These are phyloP conservation scores for Reticulitermes speratus DNA, from an alignment of 1,140 invertebrate species.

Conservation along the genomic window DNA sequence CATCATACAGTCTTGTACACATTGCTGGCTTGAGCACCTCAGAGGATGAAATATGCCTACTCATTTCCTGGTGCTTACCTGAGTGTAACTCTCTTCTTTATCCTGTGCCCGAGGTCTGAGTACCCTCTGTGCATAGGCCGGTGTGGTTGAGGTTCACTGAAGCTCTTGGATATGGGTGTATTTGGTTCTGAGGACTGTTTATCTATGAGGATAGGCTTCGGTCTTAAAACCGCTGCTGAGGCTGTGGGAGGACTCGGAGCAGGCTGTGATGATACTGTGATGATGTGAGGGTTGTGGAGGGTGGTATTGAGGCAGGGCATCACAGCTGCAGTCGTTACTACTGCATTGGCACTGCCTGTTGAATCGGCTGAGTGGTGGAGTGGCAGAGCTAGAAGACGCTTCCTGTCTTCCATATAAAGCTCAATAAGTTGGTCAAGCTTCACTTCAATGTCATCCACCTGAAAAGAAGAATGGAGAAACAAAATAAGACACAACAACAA, in stretches of 20 bases:
- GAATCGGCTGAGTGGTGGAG: conserved; percentile 38
- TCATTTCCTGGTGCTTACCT: conserved; percentile 48
- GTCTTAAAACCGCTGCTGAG: conserved; percentile 41
- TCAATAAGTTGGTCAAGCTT: conserved; percentile 92
- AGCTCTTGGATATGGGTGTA: conserved; percentile 61
- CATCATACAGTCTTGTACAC: too few relatives aligned
- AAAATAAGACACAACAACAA: too few relatives aligned
- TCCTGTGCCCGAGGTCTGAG: conserved; percentile 76
- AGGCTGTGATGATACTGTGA: conserved; percentile 39
- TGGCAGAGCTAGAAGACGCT: conserved; percentile 58
- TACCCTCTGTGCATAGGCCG: conserved; percentile 69
- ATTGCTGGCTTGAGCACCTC: too few relatives aligned
- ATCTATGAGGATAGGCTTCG: conserved; percentile 66
- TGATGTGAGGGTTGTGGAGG: not conserved
- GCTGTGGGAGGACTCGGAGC: conserved; percentile 39
- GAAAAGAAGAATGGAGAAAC: conserved; percentile 38
- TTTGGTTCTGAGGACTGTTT: conserved; percentile 78
- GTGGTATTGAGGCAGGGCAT: conserved; percentile 2
- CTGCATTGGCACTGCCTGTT: conserved; percentile 32
- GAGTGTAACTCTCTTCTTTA: conserved; percentile 81
- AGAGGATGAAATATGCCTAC: not conserved
- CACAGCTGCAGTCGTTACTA: not conserved
- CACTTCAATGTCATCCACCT: conserved; percentile 92
- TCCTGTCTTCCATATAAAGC: conserved; percentile 87
- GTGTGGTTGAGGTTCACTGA: conserved; percentile 43